Evolutionary conservation across 2,113 vertebrate species (phyloP).

Genomic region (Pachypanchax playfairii): DNA sequence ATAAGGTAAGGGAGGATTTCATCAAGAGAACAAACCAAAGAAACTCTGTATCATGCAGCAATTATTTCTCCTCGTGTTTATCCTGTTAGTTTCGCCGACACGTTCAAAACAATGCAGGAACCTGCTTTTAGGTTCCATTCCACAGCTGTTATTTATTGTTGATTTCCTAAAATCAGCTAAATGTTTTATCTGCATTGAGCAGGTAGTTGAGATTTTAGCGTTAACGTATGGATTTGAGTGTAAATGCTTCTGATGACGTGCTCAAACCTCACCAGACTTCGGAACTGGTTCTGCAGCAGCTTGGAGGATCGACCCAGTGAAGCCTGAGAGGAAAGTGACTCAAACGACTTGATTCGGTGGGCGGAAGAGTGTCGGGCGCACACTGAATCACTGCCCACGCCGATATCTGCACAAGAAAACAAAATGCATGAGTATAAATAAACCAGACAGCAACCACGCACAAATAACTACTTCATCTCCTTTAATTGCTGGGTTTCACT

Average conservation of each 20-base stretch:
- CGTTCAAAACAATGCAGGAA: no score
- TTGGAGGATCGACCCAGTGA: slow-evolving; percentile 90
- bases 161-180: no score
- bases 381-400: slow-evolving; percentile 94
- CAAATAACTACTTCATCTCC: not conserved
- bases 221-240: not conserved
- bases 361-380: slow-evolving; percentile 90
- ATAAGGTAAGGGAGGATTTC: not conserved
- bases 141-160: no score
- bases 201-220: no score
- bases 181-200: no score
- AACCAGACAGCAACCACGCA: slow-evolving; percentile 26
- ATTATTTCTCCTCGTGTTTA: no score
- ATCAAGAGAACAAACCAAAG: not conserved
- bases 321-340: slow-evolving; percentile 91
- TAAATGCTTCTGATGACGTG: not conserved
- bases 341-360: slow-evolving; percentile 94
- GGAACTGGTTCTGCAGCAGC: slow-evolving; percentile 94
- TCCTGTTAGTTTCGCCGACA: no score
- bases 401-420: slow-evolving; percentile 86
- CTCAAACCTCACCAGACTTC: slow-evolving; percentile 90
- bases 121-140: no score
- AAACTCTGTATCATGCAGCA: no score
- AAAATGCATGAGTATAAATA: slow-evolving; percentile 36
- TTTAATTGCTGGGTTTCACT: no score